These are phyloP conservation scores for Nothoprocta perdicaria DNA, from an alignment of 2,113 vertebrate species.

Conservation along the genomic window DNA sequence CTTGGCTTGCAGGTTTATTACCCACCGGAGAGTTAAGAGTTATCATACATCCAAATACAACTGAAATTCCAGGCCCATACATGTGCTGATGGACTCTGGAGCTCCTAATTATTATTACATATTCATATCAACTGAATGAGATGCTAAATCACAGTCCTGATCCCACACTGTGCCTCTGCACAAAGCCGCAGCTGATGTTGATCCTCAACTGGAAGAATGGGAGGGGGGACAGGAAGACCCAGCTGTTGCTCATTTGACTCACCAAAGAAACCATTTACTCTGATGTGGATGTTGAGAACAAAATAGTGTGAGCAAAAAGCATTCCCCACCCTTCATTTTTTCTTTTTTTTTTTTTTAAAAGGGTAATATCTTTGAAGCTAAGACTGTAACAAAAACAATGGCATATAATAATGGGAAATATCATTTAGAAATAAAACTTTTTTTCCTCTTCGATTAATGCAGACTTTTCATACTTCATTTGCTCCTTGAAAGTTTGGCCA, in stretches of 20 bases:
- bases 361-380: constrained; percentile 1
- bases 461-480: constrained; percentile 45
- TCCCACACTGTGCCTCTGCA: constrained; percentile 10
- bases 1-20: constrained; percentile 61
- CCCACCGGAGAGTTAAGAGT: constrained; percentile 8
- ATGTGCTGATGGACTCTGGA: constrained; percentile 36
- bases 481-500: constrained; percentile 46
- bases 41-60: constrained; percentile 44
- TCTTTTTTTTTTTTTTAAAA: neutral
- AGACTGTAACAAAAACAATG: neutral
- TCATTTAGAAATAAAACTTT: neutral
- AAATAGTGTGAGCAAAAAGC: constrained; percentile 28
- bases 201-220: constrained; percentile 30
- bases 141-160: constrained; percentile 12
- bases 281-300: constrained; percentile 2
- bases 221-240: constrained; percentile 27
- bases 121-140: constrained; percentile 47
- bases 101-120: constrained; percentile 51
- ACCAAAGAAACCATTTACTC: neutral
- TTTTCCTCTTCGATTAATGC: neutral
- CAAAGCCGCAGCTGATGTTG: constrained; percentile 48
- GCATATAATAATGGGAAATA: constrained; percentile 27
- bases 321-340: constrained; percentile 22
- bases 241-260: constrained; percentile 50
- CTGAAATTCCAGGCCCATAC: constrained; percentile 16